Evolutionary conservation across 2,113 vertebrate species (phyloP).

Genomic region (Nannospalax galili): DNA sequence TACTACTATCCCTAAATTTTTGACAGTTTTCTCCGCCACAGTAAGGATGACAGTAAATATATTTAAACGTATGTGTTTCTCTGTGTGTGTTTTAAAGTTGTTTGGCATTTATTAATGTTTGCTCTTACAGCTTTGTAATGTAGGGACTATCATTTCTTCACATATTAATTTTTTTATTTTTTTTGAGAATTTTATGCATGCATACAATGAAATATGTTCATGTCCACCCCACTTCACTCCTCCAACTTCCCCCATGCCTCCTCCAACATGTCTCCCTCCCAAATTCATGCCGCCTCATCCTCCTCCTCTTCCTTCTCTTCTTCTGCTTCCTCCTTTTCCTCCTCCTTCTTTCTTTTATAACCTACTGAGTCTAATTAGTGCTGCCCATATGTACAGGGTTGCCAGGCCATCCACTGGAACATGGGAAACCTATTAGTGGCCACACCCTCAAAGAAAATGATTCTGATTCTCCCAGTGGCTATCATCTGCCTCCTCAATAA

Average conservation of each 20-base stretch:
- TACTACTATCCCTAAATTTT: constrained; percentile 85
- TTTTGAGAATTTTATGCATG: neutral
- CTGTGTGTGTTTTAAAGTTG: constrained; percentile 29
- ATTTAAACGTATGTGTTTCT: constrained; percentile 47
- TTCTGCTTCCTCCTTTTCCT: neutral
- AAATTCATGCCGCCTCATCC: neutral
- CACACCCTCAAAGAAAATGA: neutral
- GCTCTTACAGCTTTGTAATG: constrained; percentile 32
- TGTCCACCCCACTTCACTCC: neutral
- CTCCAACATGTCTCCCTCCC: neutral
- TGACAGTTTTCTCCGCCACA: constrained; percentile 55
- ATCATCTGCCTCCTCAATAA: neutral
- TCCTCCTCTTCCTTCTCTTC: neutral
- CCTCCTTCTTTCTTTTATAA: neutral
- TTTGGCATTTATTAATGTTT: neutral
- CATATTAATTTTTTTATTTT: neutral
- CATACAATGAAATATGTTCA: neutral
- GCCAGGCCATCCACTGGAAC: too few species aligned
- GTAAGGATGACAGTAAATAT: constrained; percentile 39
- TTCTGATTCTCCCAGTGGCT: too few species aligned
- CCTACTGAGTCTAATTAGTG: too few species aligned
- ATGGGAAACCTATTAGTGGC: neutral
- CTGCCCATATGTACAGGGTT: neutral
- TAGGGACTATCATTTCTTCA: too few species aligned
- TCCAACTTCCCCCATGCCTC: neutral